phyloP scores from a whole-genome alignment of 2,888 invertebrate genomes.

The Ferrisia virgata region DNA sequence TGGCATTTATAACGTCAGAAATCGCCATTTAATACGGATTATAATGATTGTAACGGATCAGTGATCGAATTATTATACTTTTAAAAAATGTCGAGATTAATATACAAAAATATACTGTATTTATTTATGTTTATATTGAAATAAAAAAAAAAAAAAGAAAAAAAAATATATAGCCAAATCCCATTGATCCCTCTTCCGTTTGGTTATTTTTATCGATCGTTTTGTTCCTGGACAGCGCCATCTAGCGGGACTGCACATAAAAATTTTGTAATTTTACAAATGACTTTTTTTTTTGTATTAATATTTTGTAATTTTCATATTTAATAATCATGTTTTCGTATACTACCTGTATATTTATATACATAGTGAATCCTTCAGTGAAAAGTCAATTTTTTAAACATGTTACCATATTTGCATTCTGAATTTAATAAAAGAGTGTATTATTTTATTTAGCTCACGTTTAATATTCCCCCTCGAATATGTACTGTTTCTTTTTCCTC shows the following conservation, averaged over 20 bases:
- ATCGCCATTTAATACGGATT: no score
- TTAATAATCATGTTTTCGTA: not conserved
- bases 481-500: not conserved
- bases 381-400: constrained; percentile 13
- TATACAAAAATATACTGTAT: no score
- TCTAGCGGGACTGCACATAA: not conserved
- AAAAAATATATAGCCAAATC: no score
- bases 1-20: no score
- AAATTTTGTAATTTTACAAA: constrained; percentile 11
- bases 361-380: constrained; percentile 11
- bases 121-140: no score
- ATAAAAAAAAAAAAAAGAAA: no score
- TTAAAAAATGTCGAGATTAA: no score
- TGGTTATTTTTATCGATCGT: no score
- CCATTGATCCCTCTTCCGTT: no score
- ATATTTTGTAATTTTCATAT: not conserved
- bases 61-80: no score
- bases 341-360: not conserved
- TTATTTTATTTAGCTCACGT: not conserved
- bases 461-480: not conserved
- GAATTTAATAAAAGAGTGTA: not conserved
- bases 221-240: no score
- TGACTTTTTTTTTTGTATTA: not conserved
- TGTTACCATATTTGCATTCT: constrained; percentile 20
- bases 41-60: no score